Evolutionary conservation across 2,888 invertebrate genomes (phyloP), one percentile per base, ranked within the genome.

Genomic region (Amphiduros pacificus): DNA sequence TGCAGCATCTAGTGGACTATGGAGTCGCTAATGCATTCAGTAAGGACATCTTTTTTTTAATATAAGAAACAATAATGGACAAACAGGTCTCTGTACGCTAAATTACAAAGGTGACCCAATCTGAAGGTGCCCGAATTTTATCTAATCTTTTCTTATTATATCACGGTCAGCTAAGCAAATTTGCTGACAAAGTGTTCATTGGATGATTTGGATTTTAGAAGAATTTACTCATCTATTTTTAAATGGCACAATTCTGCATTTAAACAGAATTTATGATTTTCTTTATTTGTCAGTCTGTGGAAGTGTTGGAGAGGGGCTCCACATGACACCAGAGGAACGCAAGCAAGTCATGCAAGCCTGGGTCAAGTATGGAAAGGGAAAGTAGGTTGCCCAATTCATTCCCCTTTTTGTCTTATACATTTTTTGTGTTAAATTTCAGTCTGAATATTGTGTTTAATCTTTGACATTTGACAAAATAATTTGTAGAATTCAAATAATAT

Each of bases 281-380:
- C 14, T 17, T 17, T 49, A 17, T 17, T 36, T 71, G 77, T 1
- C 73, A 91, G 91, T 92, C 5, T 90, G 90, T 80, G 92, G 92
- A 14, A 91, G 91, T 0, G 88, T 88, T 28, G 92, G 92, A 0
- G 92, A 93, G 82, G 90, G 90, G 0, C 86, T 88, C 71, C 87
- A 73, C 1, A 58, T 91, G 79, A 88, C 85, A 48, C 81, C 89
- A 0, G 77, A 79, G 0, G 92, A 93, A 79, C 85, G 92, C 53
- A 90, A 90, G 81, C 70, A 75, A 3, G 78, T 89, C 2, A 83
- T 89, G 0, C 88, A 89, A 75, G 86, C 87, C 83, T 14, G 88
- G 87, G 0, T 73, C 55, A 65, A 67, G n/a, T 72, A 69, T 11
- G 66, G 69, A 0, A 68, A 68, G 41, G 74, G 72, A n/a, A 74